Evolutionary conservation across 2,797 vertebrate genomes (phyloP).

Genomic region (Dromococcyx pavoninus): DNA sequence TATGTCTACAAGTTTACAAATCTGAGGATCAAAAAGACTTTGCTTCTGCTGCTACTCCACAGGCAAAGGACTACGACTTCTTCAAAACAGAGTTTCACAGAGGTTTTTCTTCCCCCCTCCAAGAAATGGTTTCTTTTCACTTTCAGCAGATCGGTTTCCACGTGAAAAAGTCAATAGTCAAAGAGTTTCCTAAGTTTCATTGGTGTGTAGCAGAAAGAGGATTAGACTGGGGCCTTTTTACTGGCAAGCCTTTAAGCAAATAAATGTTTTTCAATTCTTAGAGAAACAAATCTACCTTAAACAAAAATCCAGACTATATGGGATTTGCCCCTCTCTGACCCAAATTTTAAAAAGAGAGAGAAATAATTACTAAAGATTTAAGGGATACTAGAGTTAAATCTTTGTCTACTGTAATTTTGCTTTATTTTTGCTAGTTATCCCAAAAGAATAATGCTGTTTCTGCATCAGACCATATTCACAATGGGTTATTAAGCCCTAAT

Average conservation of each 20-base stretch:
- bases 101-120: not conserved
- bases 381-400: not conserved
- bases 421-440: not conserved
- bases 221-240: constrained; percentile 71
- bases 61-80: constrained; percentile 68
- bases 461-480: not conserved
- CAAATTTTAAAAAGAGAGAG: not conserved
- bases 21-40: constrained; percentile 76
- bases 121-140: constrained; percentile 64
- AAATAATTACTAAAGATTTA: not conserved
- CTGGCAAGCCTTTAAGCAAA: constrained; percentile 71
- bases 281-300: constrained; percentile 56
- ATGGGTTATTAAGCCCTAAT: not conserved
- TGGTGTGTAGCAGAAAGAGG: constrained; percentile 69
- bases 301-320: constrained; percentile 48
- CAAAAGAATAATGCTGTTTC: not conserved
- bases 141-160: constrained; percentile 67
- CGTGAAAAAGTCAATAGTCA: constrained; percentile 72
- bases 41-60: constrained; percentile 66
- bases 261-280: constrained; percentile 61
- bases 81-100: constrained; percentile 60
- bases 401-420: not conserved
- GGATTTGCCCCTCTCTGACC: not conserved
- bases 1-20: constrained; percentile 78
- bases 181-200: constrained; percentile 67